These are phyloP conservation scores for Steromphala cineraria DNA, from an alignment of 2,888 invertebrate species.

Conservation along the genomic window DNA sequence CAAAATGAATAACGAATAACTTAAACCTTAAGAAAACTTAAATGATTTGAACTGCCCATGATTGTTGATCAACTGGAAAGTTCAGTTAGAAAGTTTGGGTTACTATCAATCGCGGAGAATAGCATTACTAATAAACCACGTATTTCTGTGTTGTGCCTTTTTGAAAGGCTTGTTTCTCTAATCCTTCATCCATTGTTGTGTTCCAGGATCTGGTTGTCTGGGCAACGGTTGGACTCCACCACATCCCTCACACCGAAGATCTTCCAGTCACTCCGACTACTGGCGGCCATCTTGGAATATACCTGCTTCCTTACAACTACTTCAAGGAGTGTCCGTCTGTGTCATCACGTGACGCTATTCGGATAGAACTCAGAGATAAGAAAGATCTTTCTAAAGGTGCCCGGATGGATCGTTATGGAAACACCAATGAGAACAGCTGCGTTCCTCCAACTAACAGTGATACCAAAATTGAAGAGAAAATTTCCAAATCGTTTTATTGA, in stretches of 20 bases:
- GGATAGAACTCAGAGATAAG: slow-evolving; percentile 34
- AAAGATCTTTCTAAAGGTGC: not conserved
- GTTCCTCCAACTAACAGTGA: too few species aligned
- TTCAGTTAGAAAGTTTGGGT: too few species aligned
- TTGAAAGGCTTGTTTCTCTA: too few species aligned
- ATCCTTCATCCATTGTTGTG: not conserved
- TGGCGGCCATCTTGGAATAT: slow-evolving; percentile 45
- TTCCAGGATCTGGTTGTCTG: slow-evolving; percentile 55
- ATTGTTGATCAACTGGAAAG: too few species aligned
- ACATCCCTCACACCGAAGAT: slow-evolving; percentile 58
- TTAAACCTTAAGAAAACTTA: too few species aligned
- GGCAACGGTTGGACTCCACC: slow-evolving; percentile 51
- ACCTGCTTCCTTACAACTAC: slow-evolving; percentile 55
- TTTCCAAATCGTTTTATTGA: too few species aligned
- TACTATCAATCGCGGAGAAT: too few species aligned
- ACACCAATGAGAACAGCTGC: not conserved
- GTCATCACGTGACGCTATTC: slow-evolving; percentile 46
- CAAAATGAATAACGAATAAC: too few species aligned
- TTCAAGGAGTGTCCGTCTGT: slow-evolving; percentile 56
- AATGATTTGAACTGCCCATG: too few species aligned
- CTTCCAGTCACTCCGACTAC: slow-evolving; percentile 51
- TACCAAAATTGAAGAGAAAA: too few species aligned
- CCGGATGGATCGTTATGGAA: slow-evolving; percentile 30
- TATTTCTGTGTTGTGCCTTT: too few species aligned
- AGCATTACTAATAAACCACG: too few species aligned